Base-by-base conservation (phyloP, 2,797 vertebrate species). In the Cossypha dichroa region DNA sequence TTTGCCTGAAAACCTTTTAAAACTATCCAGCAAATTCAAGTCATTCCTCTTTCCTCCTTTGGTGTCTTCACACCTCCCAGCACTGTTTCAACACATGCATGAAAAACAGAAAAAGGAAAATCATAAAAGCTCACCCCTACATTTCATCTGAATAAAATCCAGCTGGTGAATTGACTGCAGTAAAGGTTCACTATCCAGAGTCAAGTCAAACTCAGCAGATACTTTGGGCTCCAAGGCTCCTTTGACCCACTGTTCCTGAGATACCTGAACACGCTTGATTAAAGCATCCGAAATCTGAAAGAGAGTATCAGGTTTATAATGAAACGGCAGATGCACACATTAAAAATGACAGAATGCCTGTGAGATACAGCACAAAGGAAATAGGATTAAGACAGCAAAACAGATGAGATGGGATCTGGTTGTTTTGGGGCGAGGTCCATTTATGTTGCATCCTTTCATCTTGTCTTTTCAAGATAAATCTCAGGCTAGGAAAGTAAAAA, bases 221-320 rank as follows among this genome's bases (percentile, higher is more conserved):
- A 99, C 99, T 97, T 99, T 99, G 5, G 99, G 99, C 97, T 99
- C 99, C 98, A 99, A 97, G 54, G 99, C 99, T 15, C 99, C 99
- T 97, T 99, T 99, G 66, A 99, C 99, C 99, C 99, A 99, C 95
- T 99, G 99, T 87, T 99, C 99, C 98, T 99, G 99, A 94, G 99
- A 99, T 41, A 98, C 97, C 76, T 98, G 98, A 62, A 99, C 99
- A 13, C 99, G 98, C 96, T 99, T 99, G 97, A 99, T 99, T 97
- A 99, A 98, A 63, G 99, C 99, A 36, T 99, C 99, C 0, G 99
- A 99, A 97, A 99, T 99, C 99, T 99, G 90, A 91, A 98, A 97
- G 68, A 84, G 28, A 97, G 51, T 16, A 94, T 28, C 85, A 56
- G 34, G 48, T 48, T 93, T 56, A 43, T 31, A 64, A 87, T 36